Evolutionary conservation across 53 echinoderm and acorn worm genomes (phyloP), one percentile per base, ranked within the genome.

Genomic region (Echinometra lucunter): DNA sequence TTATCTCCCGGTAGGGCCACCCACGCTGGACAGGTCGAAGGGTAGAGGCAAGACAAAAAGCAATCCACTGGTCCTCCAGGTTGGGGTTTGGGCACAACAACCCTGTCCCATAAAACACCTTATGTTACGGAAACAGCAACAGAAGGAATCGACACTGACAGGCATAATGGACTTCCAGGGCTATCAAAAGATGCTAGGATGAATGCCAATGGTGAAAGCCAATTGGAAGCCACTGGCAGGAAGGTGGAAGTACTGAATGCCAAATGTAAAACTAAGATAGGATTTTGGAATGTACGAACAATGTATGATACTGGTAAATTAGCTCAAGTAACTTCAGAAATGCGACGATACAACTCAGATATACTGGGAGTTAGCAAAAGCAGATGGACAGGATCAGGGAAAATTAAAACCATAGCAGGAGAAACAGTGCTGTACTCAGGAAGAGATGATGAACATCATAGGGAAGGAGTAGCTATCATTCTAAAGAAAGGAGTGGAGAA

Each of bases 201-300:
- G 96, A 96, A 47, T 91, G 96, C 82, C 91, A 87, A 72, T 66
- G 94, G 94, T 94, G 91, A 94, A 96, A 96, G 96, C 94, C 96
- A 91, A 45, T 34, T 94, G 96, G 94, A 96, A 94, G 94, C 94
- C 92, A 91, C 58, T 70, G 94, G 45, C 92, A 91, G 94, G 96
- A 96, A 53, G 37, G 18, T 30, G 96, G 96, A 91, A 94, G 96
- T 94, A 0, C 58, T 96, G 72, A 96, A 83, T 42, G 92, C 96
- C 94, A 96, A 96, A 85, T 3, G 55, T 91, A 96, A 35, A 55
- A 91, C 91, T 60, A 80, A 49, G 75, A 75, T 91, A 66, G 91
- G 96, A 67, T 96, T 66, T 74, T 95, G 96, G 95, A 96, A 96
- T 95, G 96, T 92, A 37, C 11, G 90, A 1, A 95, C 94, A 49